Conservation (phyloP, 2,888 invertebrate species). For the Nomada flava region DNA sequence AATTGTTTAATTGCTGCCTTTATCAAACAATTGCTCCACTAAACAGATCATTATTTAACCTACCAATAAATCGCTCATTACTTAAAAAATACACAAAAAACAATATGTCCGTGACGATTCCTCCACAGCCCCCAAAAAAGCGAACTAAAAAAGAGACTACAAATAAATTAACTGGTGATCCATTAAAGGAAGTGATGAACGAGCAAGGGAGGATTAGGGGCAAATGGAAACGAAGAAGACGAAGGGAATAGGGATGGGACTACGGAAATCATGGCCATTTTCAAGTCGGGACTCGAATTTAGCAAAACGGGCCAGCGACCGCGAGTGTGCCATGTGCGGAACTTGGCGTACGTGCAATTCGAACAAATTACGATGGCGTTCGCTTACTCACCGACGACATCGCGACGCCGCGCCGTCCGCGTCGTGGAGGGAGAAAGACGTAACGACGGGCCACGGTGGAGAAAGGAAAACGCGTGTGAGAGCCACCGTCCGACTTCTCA, state of each 20-base stretch:
- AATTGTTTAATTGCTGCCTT: background rate
- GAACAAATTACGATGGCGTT: slow-evolving; percentile 76
- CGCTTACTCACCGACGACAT: slow-evolving; percentile 63
- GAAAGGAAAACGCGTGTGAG: slow-evolving; percentile 34
- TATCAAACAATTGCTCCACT: no score
- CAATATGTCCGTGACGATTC: no score
- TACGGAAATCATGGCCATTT: slow-evolving; percentile 15
- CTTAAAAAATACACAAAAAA: no score
- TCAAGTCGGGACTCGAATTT: slow-evolving; percentile 33
- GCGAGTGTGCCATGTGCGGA: slow-evolving; percentile 42
- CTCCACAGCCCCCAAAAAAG: no score
- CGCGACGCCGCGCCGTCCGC: slow-evolving; percentile 36
- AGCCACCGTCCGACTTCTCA: slow-evolving; percentile 22
- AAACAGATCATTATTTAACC: no score
- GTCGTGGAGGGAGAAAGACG: slow-evolving; percentile 37
- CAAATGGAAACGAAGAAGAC: background rate
- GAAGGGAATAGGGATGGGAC: background rate
- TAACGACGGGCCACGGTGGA: slow-evolving; percentile 16
- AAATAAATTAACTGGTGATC: no score
- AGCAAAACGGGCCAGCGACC: slow-evolving; percentile 41
- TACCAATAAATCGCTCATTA: no score
- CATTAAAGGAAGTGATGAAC: no score
- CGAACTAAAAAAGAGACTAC: no score
- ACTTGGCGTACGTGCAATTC: slow-evolving; percentile 77
- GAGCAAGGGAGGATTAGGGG: no score